Percentiles rank a stretch among this genome's conserved stretches.
phyloP scores from a whole-genome alignment of 1,140 invertebrate genomes.

The Papilio dardanus region DNA sequence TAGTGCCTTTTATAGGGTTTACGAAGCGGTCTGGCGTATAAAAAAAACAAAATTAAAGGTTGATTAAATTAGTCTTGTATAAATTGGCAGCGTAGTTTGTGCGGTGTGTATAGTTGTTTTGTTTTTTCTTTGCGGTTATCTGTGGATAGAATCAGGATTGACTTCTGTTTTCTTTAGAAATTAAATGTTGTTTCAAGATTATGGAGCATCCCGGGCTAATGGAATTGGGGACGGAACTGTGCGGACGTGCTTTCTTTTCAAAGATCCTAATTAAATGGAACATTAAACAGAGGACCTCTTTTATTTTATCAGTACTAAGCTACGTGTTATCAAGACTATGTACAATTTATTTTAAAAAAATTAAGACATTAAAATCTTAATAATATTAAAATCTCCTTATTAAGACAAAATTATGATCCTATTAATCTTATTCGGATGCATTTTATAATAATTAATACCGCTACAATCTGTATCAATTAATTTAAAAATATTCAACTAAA shows the following conservation, averaged over 20 bases:
- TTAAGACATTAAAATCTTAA: background rate
- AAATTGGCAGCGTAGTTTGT: background rate
- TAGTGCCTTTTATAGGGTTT: no score
- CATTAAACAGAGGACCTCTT: constrained; percentile 34
- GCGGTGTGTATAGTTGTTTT: background rate
- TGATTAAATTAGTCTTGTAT: constrained; percentile 3
- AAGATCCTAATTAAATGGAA: constrained; percentile 36
- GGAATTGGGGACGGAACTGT: constrained; percentile 35
- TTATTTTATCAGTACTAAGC: constrained; percentile 29
- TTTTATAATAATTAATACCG: no score
- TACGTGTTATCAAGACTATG: constrained; percentile 25
- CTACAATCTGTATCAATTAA: no score
- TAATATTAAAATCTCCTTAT: background rate
- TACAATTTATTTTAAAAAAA: constrained; percentile 17
- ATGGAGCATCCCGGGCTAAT: constrained; percentile 33
- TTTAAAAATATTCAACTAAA: no score
- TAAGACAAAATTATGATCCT: background rate
- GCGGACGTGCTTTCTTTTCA: constrained; percentile 36
- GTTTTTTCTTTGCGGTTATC: constrained; percentile 18
- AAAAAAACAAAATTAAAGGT: no score
- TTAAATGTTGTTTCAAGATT: constrained; percentile 38
- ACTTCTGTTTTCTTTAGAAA: constrained; percentile 32
- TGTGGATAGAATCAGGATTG: constrained; percentile 17
- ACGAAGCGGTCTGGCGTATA: no score
- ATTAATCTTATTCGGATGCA: no score